These are phyloP conservation scores for Mus pahari DNA, from an alignment of 2,113 vertebrate species.

Conservation along the genomic window DNA sequence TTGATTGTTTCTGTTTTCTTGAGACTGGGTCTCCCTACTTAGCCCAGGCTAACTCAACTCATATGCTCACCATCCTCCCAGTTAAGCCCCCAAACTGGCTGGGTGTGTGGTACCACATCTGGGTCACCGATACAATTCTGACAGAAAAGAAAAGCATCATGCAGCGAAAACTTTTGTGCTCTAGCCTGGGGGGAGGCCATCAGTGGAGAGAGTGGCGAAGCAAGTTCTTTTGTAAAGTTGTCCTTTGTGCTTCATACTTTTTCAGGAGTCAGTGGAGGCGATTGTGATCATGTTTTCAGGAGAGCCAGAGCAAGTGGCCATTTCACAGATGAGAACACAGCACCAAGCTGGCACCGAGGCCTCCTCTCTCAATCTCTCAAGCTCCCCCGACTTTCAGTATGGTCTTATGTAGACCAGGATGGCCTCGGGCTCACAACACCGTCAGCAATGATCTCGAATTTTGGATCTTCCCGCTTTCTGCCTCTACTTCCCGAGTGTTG, in stretches of 20 bases:
- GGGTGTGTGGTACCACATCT: no score
- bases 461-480: neutral
- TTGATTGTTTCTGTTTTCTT: neutral
- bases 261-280: neutral
- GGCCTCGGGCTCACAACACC: neutral
- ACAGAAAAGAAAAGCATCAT: neutral
- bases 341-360: no score
- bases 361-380: neutral
- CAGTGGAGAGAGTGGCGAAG: accelerated
- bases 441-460: neutral
- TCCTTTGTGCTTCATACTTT: neutral
- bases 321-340: neutral
- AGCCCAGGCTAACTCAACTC: neutral
- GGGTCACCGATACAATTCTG: neutral
- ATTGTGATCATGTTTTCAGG: neutral
- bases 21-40: neutral
- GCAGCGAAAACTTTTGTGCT: neutral
- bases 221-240: neutral
- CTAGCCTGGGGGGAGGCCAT: accelerated
- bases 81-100: accelerated
- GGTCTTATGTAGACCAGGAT: neutral
- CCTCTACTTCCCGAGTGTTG: neutral
- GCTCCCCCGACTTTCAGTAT: neutral
- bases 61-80: neutral
- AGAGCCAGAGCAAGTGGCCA: neutral